phyloP scores from a whole-genome alignment of 1,140 invertebrate genomes.

The Euwallacea fornicatus region DNA sequence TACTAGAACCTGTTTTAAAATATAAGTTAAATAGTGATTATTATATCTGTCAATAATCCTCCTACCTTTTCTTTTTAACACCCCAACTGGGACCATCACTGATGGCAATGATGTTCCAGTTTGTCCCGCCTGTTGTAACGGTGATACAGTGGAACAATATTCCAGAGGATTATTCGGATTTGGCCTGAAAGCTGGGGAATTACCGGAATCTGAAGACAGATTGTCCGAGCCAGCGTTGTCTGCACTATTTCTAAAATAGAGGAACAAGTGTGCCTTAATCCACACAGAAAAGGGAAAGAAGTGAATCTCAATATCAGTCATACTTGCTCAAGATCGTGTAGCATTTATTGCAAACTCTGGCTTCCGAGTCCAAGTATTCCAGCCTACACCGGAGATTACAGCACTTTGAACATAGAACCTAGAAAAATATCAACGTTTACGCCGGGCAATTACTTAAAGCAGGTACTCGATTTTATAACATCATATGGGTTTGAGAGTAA shows the following conservation, averaged over 20 bases:
- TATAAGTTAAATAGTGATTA: not conserved
- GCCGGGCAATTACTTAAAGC: not conserved
- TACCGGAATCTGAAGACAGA: constrained; percentile 37
- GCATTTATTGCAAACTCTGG: constrained; percentile 64
- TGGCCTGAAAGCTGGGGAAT: constrained; percentile 55
- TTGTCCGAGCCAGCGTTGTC: constrained; percentile 38
- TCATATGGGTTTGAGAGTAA: too few relatives aligned
- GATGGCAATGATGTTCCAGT: constrained; percentile 63
- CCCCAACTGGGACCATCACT: constrained; percentile 84
- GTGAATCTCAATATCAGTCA: constrained; percentile 31
- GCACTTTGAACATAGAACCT: constrained; percentile 83
- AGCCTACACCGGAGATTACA: constrained; percentile 74
- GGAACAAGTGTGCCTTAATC: not conserved
- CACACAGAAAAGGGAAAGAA: not conserved
- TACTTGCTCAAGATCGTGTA: constrained; percentile 61
- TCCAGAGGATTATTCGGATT: constrained; percentile 90
- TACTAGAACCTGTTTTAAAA: constrained; percentile 53
- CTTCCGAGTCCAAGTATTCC: constrained; percentile 69
- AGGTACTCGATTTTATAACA: not conserved
- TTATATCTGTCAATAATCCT: not conserved
- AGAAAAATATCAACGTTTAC: constrained; percentile 33
- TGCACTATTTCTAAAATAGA: constrained; percentile 29
- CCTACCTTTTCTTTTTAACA: constrained; percentile 72
- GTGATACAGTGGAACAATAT: constrained; percentile 85
- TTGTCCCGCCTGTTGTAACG: constrained; percentile 67